Conservation (phyloP, 2,888 invertebrate genomes). For the Drosophila subsilvestris region DNA sequence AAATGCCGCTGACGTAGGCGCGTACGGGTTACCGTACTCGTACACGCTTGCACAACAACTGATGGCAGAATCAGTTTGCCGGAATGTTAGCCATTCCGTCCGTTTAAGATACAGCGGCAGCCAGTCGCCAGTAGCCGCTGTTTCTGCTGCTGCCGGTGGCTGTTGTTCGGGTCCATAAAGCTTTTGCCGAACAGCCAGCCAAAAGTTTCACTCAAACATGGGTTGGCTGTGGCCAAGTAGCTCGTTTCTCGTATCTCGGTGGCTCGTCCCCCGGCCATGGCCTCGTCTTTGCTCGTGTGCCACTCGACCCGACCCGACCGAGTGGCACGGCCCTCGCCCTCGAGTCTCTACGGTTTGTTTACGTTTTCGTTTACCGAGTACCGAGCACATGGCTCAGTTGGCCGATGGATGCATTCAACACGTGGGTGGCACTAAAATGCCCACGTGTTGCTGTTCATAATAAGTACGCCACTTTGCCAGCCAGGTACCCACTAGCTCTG, state of each 20-base stretch:
- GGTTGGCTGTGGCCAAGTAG: constrained; percentile 31
- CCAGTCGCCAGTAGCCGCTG: constrained; percentile 34
- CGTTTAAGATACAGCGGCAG: constrained; percentile 27
- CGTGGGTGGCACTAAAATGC: constrained; percentile 4
- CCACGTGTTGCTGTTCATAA: neutral
- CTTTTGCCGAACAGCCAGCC: constrained; percentile 17
- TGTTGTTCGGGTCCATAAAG: constrained; percentile 10
- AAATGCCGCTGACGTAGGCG: constrained; percentile 18
- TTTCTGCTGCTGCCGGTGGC: neutral
- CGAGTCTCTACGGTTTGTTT: constrained; percentile 13
- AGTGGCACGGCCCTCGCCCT: constrained; percentile 5
- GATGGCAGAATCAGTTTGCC: constrained; percentile 62
- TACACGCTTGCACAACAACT: constrained; percentile 78
- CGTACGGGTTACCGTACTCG: constrained; percentile 62
- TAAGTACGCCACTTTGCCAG: no score
- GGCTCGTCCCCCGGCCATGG: neutral
- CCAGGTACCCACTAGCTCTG: neutral
- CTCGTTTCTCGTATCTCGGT: neutral
- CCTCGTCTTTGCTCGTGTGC: constrained; percentile 8
- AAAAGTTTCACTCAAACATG: constrained; percentile 44
- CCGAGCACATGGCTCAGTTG: neutral
- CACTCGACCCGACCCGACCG: constrained; percentile 19
- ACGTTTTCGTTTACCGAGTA: constrained; percentile 3
- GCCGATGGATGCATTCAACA: constrained; percentile 8
- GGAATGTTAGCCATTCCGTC: constrained; percentile 64